A percentile compares a stretch with the other conserved stretches of the same genome.
Conservation (phyloP, 2,113 vertebrate species). For the Platycercus adscitus region DNA sequence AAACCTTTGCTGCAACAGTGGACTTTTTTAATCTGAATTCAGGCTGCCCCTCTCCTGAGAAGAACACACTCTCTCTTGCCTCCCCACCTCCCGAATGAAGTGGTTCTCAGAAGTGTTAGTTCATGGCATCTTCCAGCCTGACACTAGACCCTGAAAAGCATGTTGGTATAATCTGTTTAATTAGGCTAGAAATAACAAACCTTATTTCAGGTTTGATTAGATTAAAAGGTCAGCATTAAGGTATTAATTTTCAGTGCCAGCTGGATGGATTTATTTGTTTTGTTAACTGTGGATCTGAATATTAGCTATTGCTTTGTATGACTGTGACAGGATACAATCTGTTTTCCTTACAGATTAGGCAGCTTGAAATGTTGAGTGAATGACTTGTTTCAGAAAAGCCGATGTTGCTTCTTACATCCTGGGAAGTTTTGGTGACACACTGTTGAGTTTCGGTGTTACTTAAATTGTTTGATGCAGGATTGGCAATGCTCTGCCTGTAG, state of each 20-base stretch:
- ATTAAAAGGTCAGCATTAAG: conserved; percentile 52
- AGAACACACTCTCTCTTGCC: not conserved
- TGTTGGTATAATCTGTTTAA: conserved; percentile 28
- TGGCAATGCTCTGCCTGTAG: not conserved
- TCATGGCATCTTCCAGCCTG: not conserved
- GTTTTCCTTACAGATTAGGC: not conserved
- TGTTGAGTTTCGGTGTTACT: not conserved
- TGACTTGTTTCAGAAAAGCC: not conserved
- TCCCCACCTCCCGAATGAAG: accelerated
- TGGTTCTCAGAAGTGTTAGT: not conserved
- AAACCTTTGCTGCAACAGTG: not conserved
- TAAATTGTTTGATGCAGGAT: not conserved
- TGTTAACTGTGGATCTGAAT: not conserved
- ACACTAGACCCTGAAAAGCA: not conserved
- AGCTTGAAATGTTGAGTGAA: not conserved
- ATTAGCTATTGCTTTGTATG: not conserved
- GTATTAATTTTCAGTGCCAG: conserved; percentile 35
- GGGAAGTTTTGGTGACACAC: not conserved
- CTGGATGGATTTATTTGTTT: not conserved
- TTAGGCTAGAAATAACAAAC: conserved; percentile 38
- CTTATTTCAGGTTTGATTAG: not conserved
- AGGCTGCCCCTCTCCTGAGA: not conserved
- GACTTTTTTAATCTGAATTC: not conserved
- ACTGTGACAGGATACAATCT: not conserved
- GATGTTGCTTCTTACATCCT: not conserved